Conservation (phyloP, 2,113 vertebrate genomes). For the Alouatta palliata region DNA sequence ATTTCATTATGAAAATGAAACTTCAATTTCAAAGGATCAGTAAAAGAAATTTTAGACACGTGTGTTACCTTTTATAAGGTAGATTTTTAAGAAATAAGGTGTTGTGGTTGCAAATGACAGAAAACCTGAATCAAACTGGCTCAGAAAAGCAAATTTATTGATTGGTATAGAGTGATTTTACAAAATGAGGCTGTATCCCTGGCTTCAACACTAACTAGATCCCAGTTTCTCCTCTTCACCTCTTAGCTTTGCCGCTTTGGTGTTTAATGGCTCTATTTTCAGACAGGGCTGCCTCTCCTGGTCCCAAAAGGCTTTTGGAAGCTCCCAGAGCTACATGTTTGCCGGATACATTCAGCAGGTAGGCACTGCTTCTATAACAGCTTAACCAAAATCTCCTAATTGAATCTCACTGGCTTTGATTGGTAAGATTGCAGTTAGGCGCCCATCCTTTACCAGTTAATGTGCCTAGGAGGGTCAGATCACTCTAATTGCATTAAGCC, state of each 20-base stretch:
- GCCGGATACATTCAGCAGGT: too few relatives aligned
- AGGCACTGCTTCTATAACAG: neutral
- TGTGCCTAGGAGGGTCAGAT: neutral
- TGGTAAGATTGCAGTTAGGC: neutral
- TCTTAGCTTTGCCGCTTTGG: neutral
- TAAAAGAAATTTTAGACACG: neutral
- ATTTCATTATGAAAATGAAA: conserved; percentile 50
- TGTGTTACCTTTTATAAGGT: neutral
- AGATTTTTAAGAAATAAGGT: neutral
- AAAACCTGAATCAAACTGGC: neutral
- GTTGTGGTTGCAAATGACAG: neutral
- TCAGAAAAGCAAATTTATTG: neutral
- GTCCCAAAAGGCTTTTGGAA: neutral
- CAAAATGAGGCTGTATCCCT: neutral
- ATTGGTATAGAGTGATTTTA: neutral
- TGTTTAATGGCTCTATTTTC: neutral
- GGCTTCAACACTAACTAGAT: neutral
- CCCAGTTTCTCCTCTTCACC: neutral
- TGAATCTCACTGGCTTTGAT: neutral
- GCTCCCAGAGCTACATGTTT: neutral
- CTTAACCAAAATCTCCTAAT: neutral
- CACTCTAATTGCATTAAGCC: neutral
- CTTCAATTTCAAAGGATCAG: neutral
- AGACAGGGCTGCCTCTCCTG: neutral
- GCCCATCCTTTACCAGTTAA: neutral